These are phyloP conservation scores for Trogon melanurus DNA, from an alignment of 2,113 vertebrate species.

Conservation along the genomic window DNA sequence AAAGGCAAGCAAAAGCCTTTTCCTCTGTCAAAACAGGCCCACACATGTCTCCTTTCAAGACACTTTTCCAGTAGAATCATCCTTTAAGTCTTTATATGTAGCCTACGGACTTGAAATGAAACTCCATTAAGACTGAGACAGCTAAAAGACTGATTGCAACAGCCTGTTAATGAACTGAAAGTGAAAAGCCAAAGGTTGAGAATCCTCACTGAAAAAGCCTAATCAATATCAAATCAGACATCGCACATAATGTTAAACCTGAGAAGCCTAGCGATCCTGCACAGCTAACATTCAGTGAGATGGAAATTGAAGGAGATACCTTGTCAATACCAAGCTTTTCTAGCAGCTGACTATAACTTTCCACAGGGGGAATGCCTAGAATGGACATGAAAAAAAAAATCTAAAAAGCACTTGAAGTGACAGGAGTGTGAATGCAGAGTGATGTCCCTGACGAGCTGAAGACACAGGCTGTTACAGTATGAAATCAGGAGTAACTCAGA, in stretches of 20 bases:
- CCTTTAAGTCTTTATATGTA: not conserved
- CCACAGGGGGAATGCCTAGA: not conserved
- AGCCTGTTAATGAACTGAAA: not conserved
- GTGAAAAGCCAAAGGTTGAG: not conserved
- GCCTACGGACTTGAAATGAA: not conserved
- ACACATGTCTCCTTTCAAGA: not conserved
- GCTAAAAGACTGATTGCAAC: not conserved
- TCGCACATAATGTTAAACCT: not conserved
- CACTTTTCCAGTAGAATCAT: not conserved
- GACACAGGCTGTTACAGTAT: not conserved
- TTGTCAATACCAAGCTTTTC: not conserved
- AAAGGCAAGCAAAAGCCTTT: not conserved
- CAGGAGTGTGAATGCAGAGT: not conserved
- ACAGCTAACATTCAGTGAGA: not conserved
- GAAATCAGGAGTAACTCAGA: not conserved
- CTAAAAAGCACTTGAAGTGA: not conserved
- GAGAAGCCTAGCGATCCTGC: not conserved
- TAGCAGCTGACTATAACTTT: not conserved
- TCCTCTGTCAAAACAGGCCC: constrained; percentile 28
- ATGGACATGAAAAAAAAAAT: not conserved
- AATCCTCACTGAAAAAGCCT: not conserved
- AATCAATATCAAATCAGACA: not conserved
- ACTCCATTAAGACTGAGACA: not conserved
- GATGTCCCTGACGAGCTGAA: not conserved
- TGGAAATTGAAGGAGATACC: not conserved